Evolutionary conservation across 35 echinoderm and acorn worm species (phyloP).

Genomic region (Apostichopus parvimensis): DNA sequence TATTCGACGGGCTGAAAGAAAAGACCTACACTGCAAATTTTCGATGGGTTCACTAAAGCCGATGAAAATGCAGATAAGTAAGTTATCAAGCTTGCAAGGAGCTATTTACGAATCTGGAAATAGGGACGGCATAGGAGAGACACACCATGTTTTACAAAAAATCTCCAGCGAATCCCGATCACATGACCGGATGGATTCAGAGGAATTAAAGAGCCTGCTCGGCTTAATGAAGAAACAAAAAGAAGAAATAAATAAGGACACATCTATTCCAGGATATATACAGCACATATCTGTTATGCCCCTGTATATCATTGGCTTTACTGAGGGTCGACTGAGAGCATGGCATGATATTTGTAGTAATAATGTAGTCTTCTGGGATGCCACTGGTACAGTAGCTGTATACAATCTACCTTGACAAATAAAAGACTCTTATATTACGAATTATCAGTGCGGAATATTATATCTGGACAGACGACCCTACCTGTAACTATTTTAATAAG

Average conservation of each 20-base stretch:
- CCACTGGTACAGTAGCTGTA: constrained; percentile 45
- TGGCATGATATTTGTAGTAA: constrained; percentile 39
- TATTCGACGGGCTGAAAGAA: not conserved
- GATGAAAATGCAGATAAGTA: constrained; percentile 5
- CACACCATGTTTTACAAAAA: not conserved
- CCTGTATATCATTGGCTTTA: constrained; percentile 21
- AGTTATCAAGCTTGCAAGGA: not conserved
- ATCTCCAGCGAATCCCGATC: constrained; percentile 44
- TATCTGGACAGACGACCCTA: not conserved
- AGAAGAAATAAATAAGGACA: not conserved
- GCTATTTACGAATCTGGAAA: constrained; percentile 7
- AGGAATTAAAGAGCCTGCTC: constrained; percentile 22
- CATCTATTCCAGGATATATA: constrained; percentile 1
- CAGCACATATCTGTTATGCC: constrained; percentile 14
- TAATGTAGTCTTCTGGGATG: constrained; percentile 44
- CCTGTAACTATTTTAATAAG: constrained; percentile 16
- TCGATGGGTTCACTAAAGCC: constrained; percentile 15
- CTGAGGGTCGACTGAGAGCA: constrained; percentile 11
- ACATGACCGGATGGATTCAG: not conserved
- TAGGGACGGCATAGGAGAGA: constrained; percentile 13
- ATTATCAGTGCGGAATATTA: not conserved
- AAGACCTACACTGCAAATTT: not conserved
- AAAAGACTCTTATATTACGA: constrained; percentile 35
- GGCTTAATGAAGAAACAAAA: not conserved
- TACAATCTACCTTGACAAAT: constrained; percentile 16